A percentile compares a stretch with the other conserved stretches of the same genome.
Evolutionary conservation across 2,888 invertebrate species (phyloP).

Genomic region (Conops quadrifasciatus): DNA sequence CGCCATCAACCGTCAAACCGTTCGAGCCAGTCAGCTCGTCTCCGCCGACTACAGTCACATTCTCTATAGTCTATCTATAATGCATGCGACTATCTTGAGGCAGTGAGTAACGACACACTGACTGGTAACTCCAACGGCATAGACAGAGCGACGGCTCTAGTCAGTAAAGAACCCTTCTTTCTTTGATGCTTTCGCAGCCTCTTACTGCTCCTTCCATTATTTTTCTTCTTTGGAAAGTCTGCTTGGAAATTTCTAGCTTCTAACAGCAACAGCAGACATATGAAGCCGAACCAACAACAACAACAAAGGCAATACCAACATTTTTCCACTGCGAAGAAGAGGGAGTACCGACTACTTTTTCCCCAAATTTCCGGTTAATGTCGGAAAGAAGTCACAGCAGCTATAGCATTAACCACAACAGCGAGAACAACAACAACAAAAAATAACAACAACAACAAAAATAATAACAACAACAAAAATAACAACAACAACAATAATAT

Average conservation of each 20-base stretch:
- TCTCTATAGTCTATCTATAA: too few relatives aligned
- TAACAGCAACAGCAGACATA: background rate
- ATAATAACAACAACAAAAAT: constrained; percentile 3
- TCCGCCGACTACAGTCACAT: too few relatives aligned
- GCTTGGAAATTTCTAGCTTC: background rate
- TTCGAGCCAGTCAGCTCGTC: too few relatives aligned
- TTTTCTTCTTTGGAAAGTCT: background rate
- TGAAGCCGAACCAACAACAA: background rate
- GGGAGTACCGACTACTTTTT: too few relatives aligned
- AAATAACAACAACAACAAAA: constrained; percentile 3
- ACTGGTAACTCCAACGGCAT: too few relatives aligned
- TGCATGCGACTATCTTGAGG: too few relatives aligned
- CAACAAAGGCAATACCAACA: background rate
- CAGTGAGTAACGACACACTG: too few relatives aligned
- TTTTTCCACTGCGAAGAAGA: too few relatives aligned
- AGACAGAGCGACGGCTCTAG: too few relatives aligned
- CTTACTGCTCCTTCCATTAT: background rate
- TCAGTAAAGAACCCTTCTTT: too few relatives aligned
- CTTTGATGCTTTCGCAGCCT: background rate
- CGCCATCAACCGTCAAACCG: too few relatives aligned
- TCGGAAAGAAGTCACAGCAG: background rate
- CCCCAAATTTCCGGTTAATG: too few relatives aligned
- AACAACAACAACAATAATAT: background rate
- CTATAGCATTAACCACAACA: background rate
- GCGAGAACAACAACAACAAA: background rate